Conservation (phyloP, 2,888 invertebrate species). For the Meteorus cinctellus region DNA sequence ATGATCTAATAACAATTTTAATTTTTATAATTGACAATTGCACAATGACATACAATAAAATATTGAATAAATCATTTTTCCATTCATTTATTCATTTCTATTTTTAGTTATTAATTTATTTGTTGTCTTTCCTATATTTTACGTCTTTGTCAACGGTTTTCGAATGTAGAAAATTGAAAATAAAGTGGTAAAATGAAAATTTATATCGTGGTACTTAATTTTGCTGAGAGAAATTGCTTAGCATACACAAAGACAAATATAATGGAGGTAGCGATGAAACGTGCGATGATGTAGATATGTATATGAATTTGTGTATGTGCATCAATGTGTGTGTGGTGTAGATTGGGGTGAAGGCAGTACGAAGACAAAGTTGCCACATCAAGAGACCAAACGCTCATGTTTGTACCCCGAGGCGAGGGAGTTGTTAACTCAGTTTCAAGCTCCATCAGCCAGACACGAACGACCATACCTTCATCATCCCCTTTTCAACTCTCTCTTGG, state of each 20-base stretch:
- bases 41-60: background rate
- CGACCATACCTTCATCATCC: conserved; percentile 49
- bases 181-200: background rate
- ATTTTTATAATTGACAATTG: too few species aligned
- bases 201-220: conserved; percentile 54
- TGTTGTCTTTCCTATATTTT: background rate
- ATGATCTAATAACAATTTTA: background rate
- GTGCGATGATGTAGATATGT: conserved; percentile 25
- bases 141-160: background rate
- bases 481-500: conserved; percentile 38
- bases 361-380: conserved; percentile 5
- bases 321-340: background rate
- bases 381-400: conserved; percentile 9
- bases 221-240: conserved; percentile 62
- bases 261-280: conserved; percentile 67
- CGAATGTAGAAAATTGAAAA: background rate
- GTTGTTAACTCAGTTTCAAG: conserved; percentile 56
- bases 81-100: background rate
- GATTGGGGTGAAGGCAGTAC: background rate
- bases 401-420: conserved; percentile 51
- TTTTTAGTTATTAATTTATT: background rate
- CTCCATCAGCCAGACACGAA: conserved; percentile 61
- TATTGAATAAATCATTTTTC: background rate
- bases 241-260: conserved; percentile 67
- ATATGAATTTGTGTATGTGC: background rate